Conservation (phyloP, 2,797 vertebrate species). For the Microctenopoma lineatum region DNA sequence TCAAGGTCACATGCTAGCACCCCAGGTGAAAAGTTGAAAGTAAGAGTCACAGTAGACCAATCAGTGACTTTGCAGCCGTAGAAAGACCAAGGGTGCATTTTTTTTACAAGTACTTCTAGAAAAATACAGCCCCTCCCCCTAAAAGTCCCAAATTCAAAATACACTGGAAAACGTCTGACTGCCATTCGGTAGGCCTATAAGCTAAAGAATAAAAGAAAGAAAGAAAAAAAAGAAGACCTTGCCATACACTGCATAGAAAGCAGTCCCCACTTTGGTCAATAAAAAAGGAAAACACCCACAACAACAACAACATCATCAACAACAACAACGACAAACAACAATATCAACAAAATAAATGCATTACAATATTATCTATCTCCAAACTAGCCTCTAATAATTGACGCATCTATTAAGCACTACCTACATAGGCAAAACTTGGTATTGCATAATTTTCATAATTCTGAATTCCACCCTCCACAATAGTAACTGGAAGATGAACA, state of each 20-base stretch:
- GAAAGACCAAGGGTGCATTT: conserved; percentile 88
- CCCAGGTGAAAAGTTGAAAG: conserved; percentile 88
- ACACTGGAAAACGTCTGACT: conserved; percentile 87
- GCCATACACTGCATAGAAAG: conserved; percentile 98
- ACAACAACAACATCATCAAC: conserved; percentile 80
- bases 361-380: conserved; percentile 93
- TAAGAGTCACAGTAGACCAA: conserved; percentile 92
- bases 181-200: conserved; percentile 87
- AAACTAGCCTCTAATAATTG: conserved; percentile 99
- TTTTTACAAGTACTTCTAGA: conserved; percentile 84
- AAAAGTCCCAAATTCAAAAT: conserved; percentile 79
- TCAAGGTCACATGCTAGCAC: conserved; percentile 86
- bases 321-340: conserved; percentile 79
- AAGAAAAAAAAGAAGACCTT: conserved; percentile 89
- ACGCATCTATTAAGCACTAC: conserved; percentile 99
- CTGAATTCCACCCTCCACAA: conserved; percentile 92
- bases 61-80: conserved; percentile 95
- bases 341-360: conserved; percentile 87
- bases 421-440: conserved; percentile 99
- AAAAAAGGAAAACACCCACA: conserved; percentile 81
- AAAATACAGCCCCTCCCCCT: conserved; percentile 77
- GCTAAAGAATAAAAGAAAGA: conserved; percentile 83
- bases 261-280: conserved; percentile 99
- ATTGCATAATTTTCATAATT: conserved; percentile 99
- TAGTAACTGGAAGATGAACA: conserved; percentile 99